These are phyloP conservation scores for Araneus ventricosus DNA, from an alignment of 1,140 invertebrate genomes.

Conservation along the genomic window DNA sequence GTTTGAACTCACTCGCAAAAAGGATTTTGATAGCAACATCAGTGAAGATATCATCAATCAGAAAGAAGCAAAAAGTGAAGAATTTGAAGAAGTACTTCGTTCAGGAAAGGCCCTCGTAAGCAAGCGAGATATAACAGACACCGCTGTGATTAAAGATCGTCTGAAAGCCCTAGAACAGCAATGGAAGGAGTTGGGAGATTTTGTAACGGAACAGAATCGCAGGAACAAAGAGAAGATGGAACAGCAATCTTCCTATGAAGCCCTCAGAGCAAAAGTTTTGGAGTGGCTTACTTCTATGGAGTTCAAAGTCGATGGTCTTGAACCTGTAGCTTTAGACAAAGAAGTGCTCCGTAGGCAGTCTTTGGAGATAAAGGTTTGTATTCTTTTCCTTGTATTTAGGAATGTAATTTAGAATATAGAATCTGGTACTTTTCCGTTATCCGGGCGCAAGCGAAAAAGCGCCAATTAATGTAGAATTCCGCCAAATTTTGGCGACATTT, in stretches of 20 bases:
- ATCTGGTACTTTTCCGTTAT: too few relatives aligned
- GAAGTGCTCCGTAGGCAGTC: slow-evolving; percentile 90
- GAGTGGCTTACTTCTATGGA: slow-evolving; percentile 93
- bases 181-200: slow-evolving; percentile 90
- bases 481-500: too few relatives aligned
- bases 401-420: too few relatives aligned
- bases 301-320: slow-evolving; percentile 84
- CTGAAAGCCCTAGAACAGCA: slow-evolving; percentile 87
- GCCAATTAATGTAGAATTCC: too few relatives aligned
- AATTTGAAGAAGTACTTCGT: slow-evolving; percentile 88
- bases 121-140: slow-evolving; percentile 94
- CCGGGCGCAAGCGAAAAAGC: too few relatives aligned
- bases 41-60: slow-evolving; percentile 83
- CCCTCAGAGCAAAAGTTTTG: slow-evolving; percentile 89
- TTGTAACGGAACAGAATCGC: slow-evolving; percentile 91
- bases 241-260: slow-evolving; percentile 91
- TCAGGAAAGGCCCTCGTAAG: slow-evolving; percentile 91
- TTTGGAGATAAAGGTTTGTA: slow-evolving; percentile 87
- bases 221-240: slow-evolving; percentile 90
- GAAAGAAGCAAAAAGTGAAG: slow-evolving; percentile 83
- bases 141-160: slow-evolving; percentile 91
- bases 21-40: slow-evolving; percentile 83
- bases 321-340: slow-evolving; percentile 92
- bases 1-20: slow-evolving; percentile 87
- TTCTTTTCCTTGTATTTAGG: too few relatives aligned